Percentiles rank a stretch among this genome's conserved stretches.
Evolutionary conservation across 2,113 vertebrate genomes (phyloP).

Genomic region (Ibidorhyncha struthersii): DNA sequence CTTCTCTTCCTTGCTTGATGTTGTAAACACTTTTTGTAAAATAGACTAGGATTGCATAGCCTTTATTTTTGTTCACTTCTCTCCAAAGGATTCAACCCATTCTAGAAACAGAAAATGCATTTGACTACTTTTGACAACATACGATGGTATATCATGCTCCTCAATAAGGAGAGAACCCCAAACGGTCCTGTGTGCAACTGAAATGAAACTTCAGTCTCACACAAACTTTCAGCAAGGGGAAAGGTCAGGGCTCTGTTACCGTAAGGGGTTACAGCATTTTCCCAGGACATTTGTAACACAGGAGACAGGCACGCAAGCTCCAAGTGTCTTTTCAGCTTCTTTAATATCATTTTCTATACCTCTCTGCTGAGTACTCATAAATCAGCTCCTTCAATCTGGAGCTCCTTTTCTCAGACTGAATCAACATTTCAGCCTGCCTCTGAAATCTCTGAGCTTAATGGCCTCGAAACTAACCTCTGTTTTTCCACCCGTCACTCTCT

Average conservation of each 20-base stretch:
- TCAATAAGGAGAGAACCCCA: slow-evolving; percentile 3
- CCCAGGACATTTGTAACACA: not conserved
- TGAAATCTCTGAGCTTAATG: not conserved
- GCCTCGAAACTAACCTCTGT: not conserved
- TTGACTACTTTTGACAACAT: not conserved
- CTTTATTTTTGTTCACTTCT: not conserved
- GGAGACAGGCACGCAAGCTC: not conserved
- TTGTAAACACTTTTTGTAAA: not conserved
- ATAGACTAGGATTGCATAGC: not conserved
- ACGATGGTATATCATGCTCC: not conserved
- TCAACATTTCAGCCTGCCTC: not conserved
- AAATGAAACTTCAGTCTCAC: not conserved
- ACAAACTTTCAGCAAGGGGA: not conserved
- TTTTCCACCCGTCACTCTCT: not conserved
- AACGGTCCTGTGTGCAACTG: not conserved
- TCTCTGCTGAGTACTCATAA: not conserved
- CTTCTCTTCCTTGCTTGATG: not conserved
- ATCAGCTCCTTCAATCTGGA: not conserved
- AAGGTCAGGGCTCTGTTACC: not conserved
- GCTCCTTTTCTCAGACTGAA: not conserved
- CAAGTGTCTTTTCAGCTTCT: not conserved
- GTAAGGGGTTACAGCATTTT: not conserved
- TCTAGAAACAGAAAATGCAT: not conserved
- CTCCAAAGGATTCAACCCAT: not conserved
- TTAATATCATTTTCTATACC: not conserved